phyloP scores from a whole-genome alignment of 2,797 vertebrate species.

The Sebastes elongatus region DNA sequence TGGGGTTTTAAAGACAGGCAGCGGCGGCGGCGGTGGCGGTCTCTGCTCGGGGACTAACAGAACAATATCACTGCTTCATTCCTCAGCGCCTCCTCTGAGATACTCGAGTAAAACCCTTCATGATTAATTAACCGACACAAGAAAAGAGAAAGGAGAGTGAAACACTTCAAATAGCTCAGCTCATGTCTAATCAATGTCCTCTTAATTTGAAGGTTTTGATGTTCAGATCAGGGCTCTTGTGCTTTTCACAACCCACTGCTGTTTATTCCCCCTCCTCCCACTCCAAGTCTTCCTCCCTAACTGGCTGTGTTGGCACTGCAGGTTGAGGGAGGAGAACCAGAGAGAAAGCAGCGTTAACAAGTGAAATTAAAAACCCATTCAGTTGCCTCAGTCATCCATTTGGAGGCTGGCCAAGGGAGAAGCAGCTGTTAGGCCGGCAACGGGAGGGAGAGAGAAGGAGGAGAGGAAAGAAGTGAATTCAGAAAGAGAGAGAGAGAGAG shows the following conservation, averaged over 20 bases:
- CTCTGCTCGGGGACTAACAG: constrained; percentile 23
- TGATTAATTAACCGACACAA: constrained; percentile 53
- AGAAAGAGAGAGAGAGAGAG: constrained; percentile 1
- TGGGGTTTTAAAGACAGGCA: constrained; percentile 10
- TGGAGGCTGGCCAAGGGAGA: constrained; percentile 63
- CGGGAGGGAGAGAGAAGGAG: background rate
- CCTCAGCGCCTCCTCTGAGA: constrained; percentile 18
- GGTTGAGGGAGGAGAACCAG: constrained; percentile 26
- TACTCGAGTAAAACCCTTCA: constrained; percentile 27
- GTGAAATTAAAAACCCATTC: constrained; percentile 78
- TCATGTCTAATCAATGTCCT: constrained; percentile 47
- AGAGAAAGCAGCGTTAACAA: constrained; percentile 62
- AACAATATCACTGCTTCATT: constrained; percentile 23
- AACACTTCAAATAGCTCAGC: constrained; percentile 24
- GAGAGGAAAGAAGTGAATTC: background rate
- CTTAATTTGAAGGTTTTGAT: constrained; percentile 48
- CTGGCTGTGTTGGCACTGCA: constrained; percentile 30
- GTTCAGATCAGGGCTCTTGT: constrained; percentile 18
- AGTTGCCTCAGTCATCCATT: constrained; percentile 63
- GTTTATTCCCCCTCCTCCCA: constrained; percentile 13
- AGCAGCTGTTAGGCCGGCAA: constrained; percentile 67
- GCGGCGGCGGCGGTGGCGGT: background rate
- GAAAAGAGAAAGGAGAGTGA: constrained; percentile 2
- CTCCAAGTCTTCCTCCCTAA: constrained; percentile 23
- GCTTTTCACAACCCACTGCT: constrained; percentile 32